Evolutionary conservation across 2,888 invertebrate species (phyloP), one percentile per base, ranked within the genome.

Genomic region (Shargacucullia verbasci): DNA sequence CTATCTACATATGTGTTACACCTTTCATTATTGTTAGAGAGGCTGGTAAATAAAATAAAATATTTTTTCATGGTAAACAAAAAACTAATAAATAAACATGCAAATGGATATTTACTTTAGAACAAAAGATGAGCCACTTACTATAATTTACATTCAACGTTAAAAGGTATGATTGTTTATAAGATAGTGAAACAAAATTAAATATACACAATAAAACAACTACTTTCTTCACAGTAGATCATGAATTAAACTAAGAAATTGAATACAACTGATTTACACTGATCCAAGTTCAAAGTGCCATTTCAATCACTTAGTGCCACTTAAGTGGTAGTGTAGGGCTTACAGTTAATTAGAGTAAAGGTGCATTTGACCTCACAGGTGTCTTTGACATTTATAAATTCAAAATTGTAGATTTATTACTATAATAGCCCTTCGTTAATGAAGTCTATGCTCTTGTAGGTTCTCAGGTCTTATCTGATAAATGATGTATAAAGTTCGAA

Each of bases 301-400:
- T 44, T 43, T 33, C 27, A 41, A 12, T 41, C 27, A 41, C 40
- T 41, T 12, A 41, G 27, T 25, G 13, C 9, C 11, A 14, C 14
- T 33, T 11, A 44, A 37, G 33, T 44, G 31, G 8, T 14, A 33
- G 29, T 44, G 44, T 15, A 44, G 4, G n/a, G 15, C 20, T 33
- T n/a, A n/a, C 25, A 20, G 12, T 40, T 11, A 39, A 25, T 25
- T 12, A 0, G 11, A 20, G 6, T 20, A 10, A 10, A 38, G 20
- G 6, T 20, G 20, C 20, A 39, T 15, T 20, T 5, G 20, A 20
- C 9, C 20, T 39, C 11, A 5, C n/a, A 39, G 6, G 8, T 4
- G 38, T n/a, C 0, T 39, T 39, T 15, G 10, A 15, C 15, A 38
- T 11, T 15, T 1, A 0, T 8, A 15, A 37, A 1, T 15, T 38